Evolutionary conservation across 2,888 invertebrate species (phyloP), one percentile per base, ranked within the genome.

Genomic region (Entomobrya multifasciata): DNA sequence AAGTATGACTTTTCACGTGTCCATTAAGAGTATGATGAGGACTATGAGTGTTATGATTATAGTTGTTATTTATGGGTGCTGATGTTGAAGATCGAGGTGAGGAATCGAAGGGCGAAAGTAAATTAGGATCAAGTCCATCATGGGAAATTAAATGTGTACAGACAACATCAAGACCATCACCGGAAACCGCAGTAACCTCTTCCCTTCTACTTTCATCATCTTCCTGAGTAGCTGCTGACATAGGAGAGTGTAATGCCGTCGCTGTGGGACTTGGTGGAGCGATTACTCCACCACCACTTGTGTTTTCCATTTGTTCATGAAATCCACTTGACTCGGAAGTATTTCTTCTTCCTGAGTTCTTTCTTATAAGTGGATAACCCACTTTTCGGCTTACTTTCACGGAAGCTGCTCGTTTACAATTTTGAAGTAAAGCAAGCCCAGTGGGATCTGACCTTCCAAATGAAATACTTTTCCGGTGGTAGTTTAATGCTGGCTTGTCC

Each of bases 401-500:
- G 20, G 78, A 78, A 55, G 10, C 17, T 1, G 78, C 15, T 47
- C 78, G 62, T 47, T 47, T 41, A 17, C 10, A 27, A 8, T 36
- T 13, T 20, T 22, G 25, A 30, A 70, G 74, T 22, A 82, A 27
- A 15, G 60, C 20, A 4, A 62, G 15, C 17, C 65, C 62, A 2
- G 55, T 20, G 6, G 77, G 60, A 27, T 78, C 84, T 17, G 84
- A 57, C 20, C 55, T 44, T 44, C 27, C 78, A 57, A 67, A 67
- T 6, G 67, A 77, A 67, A 84, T 36, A n/a, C 67, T 78, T 57
- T 84, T 84, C 15, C 77, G 36, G 11, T 81, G 70, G 0, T 22
- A 10, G 10, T 22, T 6, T n/a, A n/a, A n/a, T n/a, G n/a, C n/a
- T n/a, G n/a, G n/a, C n/a, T n/a, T n/a, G n/a, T n/a, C n/a, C n/a